Evolutionary conservation across 2,113 vertebrate species (phyloP).

Genomic region (Oryctolagus cuniculus): mOryCun1.1 NC_091433.1:98928501-98929000

Average conservation of each 20-base stretch:
- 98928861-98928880: conserved; percentile 39
- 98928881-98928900: conserved; percentile 35
- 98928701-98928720: background rate
- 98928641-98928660: conserved; percentile 19
- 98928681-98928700: conserved; percentile 44
- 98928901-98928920: background rate
- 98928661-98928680: conserved; percentile 44
- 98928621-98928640: conserved; percentile 51
- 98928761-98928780: background rate
- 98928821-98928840: conserved; percentile 26
- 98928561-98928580: too few species aligned
- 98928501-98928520: conserved; percentile 51
- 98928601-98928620: background rate
- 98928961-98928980: background rate
- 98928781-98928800: background rate
- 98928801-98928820: background rate
- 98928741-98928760: background rate
- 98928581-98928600: background rate
- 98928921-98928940: background rate
- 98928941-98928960: background rate
- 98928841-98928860: conserved; percentile 16
- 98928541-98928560: background rate
- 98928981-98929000: conserved; percentile 5
- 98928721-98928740: background rate
- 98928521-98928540: background rate